Conservation (phyloP, 23 tunicate species). For the Clavelina lepadiformis region DNA sequence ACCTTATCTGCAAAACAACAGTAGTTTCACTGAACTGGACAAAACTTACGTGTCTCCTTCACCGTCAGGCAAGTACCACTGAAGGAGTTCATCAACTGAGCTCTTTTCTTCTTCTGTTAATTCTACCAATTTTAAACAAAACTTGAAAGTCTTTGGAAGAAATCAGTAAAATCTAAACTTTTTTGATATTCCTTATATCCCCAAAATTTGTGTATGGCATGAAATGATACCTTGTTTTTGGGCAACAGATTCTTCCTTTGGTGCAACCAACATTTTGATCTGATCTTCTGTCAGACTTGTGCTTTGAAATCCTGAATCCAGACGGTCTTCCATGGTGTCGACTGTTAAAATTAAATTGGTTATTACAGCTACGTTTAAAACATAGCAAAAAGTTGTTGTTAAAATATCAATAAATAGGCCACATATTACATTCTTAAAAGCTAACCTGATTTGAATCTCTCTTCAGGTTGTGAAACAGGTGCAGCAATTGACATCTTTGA, state of each 20-base stretch:
- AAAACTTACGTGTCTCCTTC: constrained; percentile 53
- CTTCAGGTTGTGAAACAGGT: neutral
- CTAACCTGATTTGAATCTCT: neutral
- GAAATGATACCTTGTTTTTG: neutral
- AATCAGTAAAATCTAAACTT: too few relatives aligned
- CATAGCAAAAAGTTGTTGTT: neutral
- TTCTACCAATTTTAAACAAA: neutral
- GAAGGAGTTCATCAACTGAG: neutral
- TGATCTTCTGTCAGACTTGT: neutral
- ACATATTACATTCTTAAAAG: neutral
- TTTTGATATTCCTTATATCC: too few relatives aligned
- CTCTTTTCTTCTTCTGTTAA: neutral
- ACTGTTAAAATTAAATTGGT: neutral
- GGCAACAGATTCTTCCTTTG: too few relatives aligned
- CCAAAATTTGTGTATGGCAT: too few relatives aligned
- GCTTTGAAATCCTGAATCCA: neutral
- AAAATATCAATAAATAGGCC: too few relatives aligned
- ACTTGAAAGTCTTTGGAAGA: neutral
- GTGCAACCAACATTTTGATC: too few relatives aligned
- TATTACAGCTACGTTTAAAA: neutral
- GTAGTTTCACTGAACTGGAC: neutral
- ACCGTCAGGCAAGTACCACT: constrained; percentile 16
- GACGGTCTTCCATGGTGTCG: neutral
- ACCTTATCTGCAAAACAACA: neutral
- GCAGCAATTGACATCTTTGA: neutral